phyloP scores from a whole-genome alignment of 2,113 vertebrate species.

The Grallaria varia region DNA sequence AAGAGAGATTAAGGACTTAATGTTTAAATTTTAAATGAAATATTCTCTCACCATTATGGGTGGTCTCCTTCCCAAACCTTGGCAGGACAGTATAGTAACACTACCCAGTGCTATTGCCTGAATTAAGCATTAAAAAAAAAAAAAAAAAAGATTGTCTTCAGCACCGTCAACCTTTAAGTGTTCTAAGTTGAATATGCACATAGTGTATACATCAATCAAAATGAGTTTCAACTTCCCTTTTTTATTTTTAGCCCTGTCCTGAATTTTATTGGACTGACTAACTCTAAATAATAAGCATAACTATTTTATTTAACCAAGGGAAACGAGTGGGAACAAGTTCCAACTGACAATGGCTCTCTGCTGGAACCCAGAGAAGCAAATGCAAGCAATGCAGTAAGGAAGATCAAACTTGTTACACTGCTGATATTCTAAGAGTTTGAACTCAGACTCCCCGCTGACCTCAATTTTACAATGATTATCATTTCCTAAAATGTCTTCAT shows the following conservation, averaged over 20 bases:
- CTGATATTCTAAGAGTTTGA: conserved; percentile 31
- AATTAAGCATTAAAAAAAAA: neutral
- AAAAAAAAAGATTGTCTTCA: neutral
- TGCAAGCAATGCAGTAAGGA: conserved; percentile 20
- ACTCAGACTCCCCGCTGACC: conserved; percentile 29
- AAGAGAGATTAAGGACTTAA: conserved; percentile 28
- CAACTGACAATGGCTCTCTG: conserved; percentile 59
- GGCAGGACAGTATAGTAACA: neutral
- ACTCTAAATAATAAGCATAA: conserved; percentile 39
- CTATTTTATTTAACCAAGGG: conserved; percentile 56
- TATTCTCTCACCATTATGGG: conserved; percentile 32
- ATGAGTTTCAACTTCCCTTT: neutral
- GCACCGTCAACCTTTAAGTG: neutral
- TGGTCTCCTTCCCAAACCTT: conserved; percentile 32
- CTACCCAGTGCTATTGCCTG: neutral
- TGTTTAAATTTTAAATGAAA: conserved; percentile 37
- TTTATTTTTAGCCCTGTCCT: conserved; percentile 21
- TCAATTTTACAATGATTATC: conserved; percentile 56
- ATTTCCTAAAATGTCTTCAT: conserved; percentile 71
- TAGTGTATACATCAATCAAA: neutral
- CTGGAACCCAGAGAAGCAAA: conserved; percentile 60
- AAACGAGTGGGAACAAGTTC: conserved; percentile 62
- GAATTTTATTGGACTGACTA: conserved; percentile 16
- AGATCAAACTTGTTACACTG: conserved; percentile 26
- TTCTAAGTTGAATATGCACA: neutral